These are phyloP conservation scores for Upupa epops DNA, from an alignment of 2,113 vertebrate genomes.

Conservation along the genomic window DNA sequence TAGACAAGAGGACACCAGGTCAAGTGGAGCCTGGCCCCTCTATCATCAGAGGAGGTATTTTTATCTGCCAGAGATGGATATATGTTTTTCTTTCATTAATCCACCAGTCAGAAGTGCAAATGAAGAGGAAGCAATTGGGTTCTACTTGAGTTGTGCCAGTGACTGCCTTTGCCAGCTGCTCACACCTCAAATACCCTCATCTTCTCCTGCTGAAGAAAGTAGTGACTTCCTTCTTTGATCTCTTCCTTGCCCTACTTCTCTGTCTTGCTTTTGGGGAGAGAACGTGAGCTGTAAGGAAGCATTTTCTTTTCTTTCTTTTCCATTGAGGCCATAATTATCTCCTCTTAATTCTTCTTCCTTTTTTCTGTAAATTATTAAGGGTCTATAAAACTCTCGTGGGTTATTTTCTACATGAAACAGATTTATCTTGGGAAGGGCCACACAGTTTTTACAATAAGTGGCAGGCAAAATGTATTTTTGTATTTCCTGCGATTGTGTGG, in stretches of 20 bases:
- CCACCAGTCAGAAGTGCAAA: background rate
- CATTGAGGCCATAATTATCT: background rate
- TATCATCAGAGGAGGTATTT: background rate
- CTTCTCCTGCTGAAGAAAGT: background rate
- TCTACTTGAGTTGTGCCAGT: background rate
- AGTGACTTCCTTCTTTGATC: background rate
- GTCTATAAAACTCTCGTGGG: background rate
- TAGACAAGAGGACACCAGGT: background rate
- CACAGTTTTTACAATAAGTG: background rate
- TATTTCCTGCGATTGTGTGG: constrained; percentile 21
- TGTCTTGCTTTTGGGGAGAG: background rate
- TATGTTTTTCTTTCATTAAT: background rate
- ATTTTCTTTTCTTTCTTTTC: background rate
- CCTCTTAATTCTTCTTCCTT: background rate
- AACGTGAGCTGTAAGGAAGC: background rate
- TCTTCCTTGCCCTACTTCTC: background rate
- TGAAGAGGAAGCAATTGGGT: background rate
- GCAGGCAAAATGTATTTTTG: background rate
- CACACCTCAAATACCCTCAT: background rate
- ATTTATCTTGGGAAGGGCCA: background rate
- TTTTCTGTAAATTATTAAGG: background rate
- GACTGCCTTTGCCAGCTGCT: background rate
- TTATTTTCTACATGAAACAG: background rate
- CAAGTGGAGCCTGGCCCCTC: background rate
- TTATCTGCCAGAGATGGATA: background rate